Base-by-base conservation (phyloP, 1,140 invertebrate species). In the Brachionus angularis region DNA sequence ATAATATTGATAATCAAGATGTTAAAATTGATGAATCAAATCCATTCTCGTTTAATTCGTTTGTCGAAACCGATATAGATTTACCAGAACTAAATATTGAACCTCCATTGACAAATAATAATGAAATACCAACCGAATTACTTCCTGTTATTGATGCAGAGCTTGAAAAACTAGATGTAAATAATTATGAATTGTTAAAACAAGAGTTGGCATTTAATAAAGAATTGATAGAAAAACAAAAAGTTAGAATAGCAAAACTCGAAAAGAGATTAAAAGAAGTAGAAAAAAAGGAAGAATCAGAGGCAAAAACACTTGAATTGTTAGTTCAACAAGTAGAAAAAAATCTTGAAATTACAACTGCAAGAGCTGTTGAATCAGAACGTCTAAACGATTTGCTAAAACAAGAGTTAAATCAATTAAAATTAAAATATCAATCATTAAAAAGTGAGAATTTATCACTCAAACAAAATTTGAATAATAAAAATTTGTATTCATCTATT, bases 381-480 rank as follows among this genome's bases (percentile, higher is more conserved):
- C 16, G 23, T 25, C 25, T 25, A 5, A 5, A 39, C 5, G 53
- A 58, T 23, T 18, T 58, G 21, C 33, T 58, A 12, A 58, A 39
- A 23, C 53, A 58, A 39, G 53, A 58, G 27, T 4, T 36, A 39
- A 23, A 10, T 14, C 34, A 58, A 36, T 23, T 58, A 18, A 58
- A 27, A 23, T 18, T 14, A 12, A 31, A 58, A 58, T 39, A 39
- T 25, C 36, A 36, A 23, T 4, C 23, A 12, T 39, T 58, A 23
- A 58, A 58, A 58, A 58, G 23, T 58, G 53, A 58, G n/a, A 58
- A 58, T 39, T 21, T 23, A 58, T 3, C 18, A 25, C 23, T 58
- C 12, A 58, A 39, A n/a, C n/a, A n/a, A 58, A 58, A 58, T 58
- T 31, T n/a, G 8, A 58, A 58, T 42, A 58, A 55, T 55, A 55